Percentiles rank a stretch among this genome's conserved stretches.
These are phyloP conservation scores for Brachionus angularis DNA, from an alignment of 1,140 invertebrate species.

Conservation along the genomic window DNA sequence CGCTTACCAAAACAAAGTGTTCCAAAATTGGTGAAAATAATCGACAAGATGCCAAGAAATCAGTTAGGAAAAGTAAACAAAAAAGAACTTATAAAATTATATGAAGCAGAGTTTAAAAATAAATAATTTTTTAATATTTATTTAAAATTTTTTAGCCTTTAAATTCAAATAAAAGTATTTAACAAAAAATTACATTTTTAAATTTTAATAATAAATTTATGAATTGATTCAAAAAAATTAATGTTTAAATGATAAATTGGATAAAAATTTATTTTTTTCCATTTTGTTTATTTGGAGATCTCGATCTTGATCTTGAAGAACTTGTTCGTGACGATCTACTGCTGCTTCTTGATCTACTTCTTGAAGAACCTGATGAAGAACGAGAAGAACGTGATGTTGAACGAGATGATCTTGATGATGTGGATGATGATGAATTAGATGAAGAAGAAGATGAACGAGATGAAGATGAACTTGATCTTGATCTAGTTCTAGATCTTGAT, in stretches of 20 bases:
- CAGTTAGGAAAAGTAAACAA: slow-evolving; percentile 43
- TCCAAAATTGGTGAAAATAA: not conserved
- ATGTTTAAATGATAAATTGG: not conserved
- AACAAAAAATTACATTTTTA: too few relatives aligned
- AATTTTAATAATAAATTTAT: too few relatives aligned
- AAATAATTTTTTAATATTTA: not conserved
- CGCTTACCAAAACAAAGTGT: slow-evolving; percentile 26
- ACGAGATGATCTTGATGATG: not conserved
- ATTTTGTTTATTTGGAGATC: not conserved
- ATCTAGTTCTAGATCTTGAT: slow-evolving; percentile 18
- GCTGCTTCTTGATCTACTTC: not conserved
- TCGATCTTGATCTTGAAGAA: not conserved
- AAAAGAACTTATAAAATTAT: slow-evolving; percentile 41
- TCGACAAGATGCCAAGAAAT: slow-evolving; percentile 39
- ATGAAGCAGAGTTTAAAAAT: slow-evolving; percentile 16
- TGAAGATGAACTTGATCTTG: not conserved
- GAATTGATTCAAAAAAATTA: too few relatives aligned
- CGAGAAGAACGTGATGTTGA: too few relatives aligned
- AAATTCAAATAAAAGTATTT: too few relatives aligned
- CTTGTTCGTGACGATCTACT: not conserved
- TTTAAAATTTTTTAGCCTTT: too few relatives aligned
- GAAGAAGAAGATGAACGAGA: not conserved
- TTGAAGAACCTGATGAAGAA: too few relatives aligned
- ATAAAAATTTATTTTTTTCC: not conserved
- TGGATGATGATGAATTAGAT: not conserved